Percentiles rank a stretch among this genome's conserved stretches.
Evolutionary conservation across 2,797 vertebrate species (phyloP).

Genomic region (Gadopsis bispinosus): DNA sequence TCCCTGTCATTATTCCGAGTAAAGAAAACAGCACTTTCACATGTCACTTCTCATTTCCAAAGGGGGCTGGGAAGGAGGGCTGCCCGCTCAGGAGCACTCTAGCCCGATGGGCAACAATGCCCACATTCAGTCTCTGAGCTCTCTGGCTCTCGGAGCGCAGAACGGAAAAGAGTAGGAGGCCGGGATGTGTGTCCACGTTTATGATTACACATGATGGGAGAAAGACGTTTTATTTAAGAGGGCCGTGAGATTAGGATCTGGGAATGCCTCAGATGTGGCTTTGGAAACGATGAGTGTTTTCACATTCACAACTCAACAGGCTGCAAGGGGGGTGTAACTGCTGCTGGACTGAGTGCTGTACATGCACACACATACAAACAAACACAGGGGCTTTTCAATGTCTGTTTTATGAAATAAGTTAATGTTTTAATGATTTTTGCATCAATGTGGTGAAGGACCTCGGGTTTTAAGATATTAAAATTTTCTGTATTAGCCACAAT

Average conservation of each 20-base stretch:
- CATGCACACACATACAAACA: constrained; percentile 28
- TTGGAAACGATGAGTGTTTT: constrained; percentile 61
- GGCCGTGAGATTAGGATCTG: constrained; percentile 69
- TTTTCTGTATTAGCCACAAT: neutral
- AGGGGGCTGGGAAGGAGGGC: constrained; percentile 47
- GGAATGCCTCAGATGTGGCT: constrained; percentile 73
- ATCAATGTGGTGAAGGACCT: neutral
- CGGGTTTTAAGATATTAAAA: neutral
- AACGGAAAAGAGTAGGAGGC: constrained; percentile 49
- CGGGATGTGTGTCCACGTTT: constrained; percentile 58
- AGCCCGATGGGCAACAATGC: constrained; percentile 68
- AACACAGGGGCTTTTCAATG: constrained; percentile 24
- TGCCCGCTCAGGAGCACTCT: constrained; percentile 41
- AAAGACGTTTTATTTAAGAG: constrained; percentile 70
- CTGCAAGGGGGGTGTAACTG: constrained; percentile 40
- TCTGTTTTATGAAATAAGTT: neutral
- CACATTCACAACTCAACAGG: constrained; percentile 64
- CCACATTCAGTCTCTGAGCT: constrained; percentile 68
- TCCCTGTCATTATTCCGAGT: constrained; percentile 65
- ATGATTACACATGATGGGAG: constrained; percentile 71
- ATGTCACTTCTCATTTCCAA: constrained; percentile 83
- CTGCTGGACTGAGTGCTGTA: constrained; percentile 27
- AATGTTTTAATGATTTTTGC: neutral
- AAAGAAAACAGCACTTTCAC: constrained; percentile 84
- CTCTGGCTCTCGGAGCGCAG: constrained; percentile 23